Evolutionary conservation across 2,797 vertebrate species (phyloP).

Genomic region (Coilia nasus): DNA sequence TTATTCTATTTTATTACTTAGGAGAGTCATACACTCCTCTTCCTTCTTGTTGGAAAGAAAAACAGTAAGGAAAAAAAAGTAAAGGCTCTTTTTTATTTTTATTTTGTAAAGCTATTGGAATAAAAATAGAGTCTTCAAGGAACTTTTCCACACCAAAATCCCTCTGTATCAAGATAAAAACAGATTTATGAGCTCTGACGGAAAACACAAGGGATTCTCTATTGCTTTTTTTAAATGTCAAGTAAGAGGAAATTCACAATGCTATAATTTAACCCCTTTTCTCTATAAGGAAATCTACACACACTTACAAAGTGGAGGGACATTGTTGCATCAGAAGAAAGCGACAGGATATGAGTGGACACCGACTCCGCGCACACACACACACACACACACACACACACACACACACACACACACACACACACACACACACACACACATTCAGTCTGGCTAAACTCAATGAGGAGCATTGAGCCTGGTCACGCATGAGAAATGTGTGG

Average conservation of each 20-base stretch:
- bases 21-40: neutral
- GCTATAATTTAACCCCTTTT: neutral
- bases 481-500: slow-evolving; percentile 4
- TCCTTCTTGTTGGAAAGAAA: neutral
- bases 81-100: neutral
- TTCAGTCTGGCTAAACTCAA: neutral
- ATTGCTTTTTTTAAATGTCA: neutral
- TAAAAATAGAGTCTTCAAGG: neutral
- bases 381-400: neutral
- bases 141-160: neutral
- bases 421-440: slow-evolving; percentile 11
- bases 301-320: neutral
- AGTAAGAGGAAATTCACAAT: neutral
- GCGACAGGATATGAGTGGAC: neutral
- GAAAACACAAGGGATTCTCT: neutral
- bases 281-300: neutral
- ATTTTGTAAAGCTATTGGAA: neutral
- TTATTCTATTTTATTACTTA: neutral
- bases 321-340: neutral
- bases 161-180: neutral
- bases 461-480: neutral
- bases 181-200: neutral
- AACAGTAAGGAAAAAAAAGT: neutral
- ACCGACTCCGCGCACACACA: neutral
- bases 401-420: neutral